Percentiles rank a stretch among this genome's conserved stretches.
Evolutionary conservation across 1,140 invertebrate genomes (phyloP).

Genomic region (Caenorhabditis brenneri): DNA sequence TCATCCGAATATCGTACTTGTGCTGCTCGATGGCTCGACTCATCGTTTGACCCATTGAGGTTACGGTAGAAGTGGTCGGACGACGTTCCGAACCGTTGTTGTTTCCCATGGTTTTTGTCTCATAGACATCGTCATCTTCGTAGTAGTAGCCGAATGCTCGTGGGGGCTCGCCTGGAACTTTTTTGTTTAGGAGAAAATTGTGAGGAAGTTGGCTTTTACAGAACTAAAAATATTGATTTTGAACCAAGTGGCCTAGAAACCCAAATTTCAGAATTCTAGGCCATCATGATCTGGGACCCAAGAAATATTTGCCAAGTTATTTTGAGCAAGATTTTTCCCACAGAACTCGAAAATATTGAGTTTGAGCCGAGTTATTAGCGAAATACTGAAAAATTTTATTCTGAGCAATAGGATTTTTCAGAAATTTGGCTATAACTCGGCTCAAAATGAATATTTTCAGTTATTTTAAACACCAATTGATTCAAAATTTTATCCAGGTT

Average conservation of each 20-base stretch:
- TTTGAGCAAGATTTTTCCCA: too few species aligned
- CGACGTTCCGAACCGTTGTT: not conserved
- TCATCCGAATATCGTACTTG: conserved; percentile 61
- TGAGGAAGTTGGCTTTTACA: not conserved
- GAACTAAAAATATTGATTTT: too few species aligned
- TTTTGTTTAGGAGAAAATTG: not conserved
- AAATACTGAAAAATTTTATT: too few species aligned
- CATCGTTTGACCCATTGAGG: conserved; percentile 49
- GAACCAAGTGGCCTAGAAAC: not conserved
- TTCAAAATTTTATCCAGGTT: too few species aligned
- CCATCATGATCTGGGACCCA: not conserved
- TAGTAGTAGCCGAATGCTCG: conserved; percentile 58
- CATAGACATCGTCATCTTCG: conserved; percentile 61
- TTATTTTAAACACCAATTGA: too few species aligned
- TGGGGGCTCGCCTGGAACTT: conserved; percentile 37
- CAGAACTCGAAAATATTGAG: too few species aligned
- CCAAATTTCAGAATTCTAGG: not conserved
- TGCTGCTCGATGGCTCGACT: conserved; percentile 57
- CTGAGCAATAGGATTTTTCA: too few species aligned
- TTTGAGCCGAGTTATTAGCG: too few species aligned
- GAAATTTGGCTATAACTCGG: too few species aligned
- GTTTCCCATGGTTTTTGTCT: conserved; percentile 58
- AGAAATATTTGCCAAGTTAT: not conserved
- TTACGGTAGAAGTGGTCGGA: conserved; percentile 1
- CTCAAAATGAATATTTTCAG: too few species aligned